Evolutionary conservation across 2,888 invertebrate genomes (phyloP).

Genomic region (Nebria salina): DNA sequence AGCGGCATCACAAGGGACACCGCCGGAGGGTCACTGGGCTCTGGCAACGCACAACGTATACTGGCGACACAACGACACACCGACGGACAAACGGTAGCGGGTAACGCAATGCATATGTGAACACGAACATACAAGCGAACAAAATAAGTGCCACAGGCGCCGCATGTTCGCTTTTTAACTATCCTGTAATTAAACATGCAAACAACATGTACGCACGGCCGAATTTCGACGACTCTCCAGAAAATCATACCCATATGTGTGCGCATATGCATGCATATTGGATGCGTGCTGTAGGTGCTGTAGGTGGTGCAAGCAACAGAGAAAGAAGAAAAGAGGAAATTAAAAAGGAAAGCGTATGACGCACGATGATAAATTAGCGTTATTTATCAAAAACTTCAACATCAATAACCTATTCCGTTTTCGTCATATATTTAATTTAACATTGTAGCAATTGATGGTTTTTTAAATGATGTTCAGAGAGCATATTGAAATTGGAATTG

Average conservation of each 20-base stretch:
- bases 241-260: neutral
- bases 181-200: slow-evolving; percentile 53
- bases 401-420: neutral
- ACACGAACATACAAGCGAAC: slow-evolving; percentile 47
- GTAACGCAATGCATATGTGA: slow-evolving; percentile 48
- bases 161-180: slow-evolving; percentile 53
- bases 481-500: neutral
- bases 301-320: neutral
- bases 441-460: neutral
- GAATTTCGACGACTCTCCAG: slow-evolving; percentile 1
- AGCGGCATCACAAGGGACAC: slow-evolving; percentile 49
- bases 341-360: neutral
- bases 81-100: slow-evolving; percentile 50
- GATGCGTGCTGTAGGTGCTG: neutral
- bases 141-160: slow-evolving; percentile 52
- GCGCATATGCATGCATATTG: neutral
- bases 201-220: slow-evolving; percentile 34
- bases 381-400: neutral
- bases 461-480: neutral
- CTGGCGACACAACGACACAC: slow-evolving; percentile 48
- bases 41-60: neutral
- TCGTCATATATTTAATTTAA: neutral
- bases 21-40: slow-evolving; percentile 39
- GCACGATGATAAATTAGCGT: neutral
- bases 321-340: neutral